A percentile compares a stretch with the other conserved stretches of the same genome.
Conservation (phyloP, 2,888 invertebrate genomes). For the Hylaea fasciaria region DNA sequence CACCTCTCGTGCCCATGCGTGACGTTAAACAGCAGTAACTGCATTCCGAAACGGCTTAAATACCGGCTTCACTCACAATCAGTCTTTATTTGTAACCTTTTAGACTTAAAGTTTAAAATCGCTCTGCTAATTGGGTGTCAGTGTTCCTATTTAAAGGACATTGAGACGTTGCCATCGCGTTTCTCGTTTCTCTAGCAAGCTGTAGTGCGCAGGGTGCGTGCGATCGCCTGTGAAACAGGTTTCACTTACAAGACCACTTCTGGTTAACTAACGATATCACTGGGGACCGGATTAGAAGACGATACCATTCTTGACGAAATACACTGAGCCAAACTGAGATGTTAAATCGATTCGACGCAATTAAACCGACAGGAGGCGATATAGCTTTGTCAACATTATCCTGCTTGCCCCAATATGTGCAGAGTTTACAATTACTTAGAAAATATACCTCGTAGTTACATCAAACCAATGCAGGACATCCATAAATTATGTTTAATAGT, state of each 20-base stretch:
- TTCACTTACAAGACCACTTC: conserved; percentile 77
- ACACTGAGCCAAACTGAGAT: conserved; percentile 74
- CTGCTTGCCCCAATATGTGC: conserved; percentile 57
- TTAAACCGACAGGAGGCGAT: conserved; percentile 68
- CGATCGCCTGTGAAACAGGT: conserved; percentile 75
- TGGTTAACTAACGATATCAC: conserved; percentile 82
- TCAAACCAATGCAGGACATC: conserved; percentile 7
- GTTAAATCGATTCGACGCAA: conserved; percentile 70
- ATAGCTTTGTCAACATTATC: conserved; percentile 57
- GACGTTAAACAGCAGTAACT: conserved; percentile 66
- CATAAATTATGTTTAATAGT: conserved; percentile 17
- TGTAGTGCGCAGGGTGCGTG: conserved; percentile 67
- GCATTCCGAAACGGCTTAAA: conserved; percentile 60
- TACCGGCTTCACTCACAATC: conserved; percentile 45
- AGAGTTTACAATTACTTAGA: conserved; percentile 31
- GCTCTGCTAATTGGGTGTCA: conserved; percentile 45
- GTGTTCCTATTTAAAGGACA: conserved; percentile 55
- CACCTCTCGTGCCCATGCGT: conserved; percentile 80
- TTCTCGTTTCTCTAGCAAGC: conserved; percentile 70
- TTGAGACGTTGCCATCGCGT: conserved; percentile 58
- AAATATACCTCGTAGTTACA: conserved; percentile 6
- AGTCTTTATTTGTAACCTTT: conserved; percentile 54
- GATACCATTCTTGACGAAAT: conserved; percentile 78
- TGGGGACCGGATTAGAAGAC: conserved; percentile 79
- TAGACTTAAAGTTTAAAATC: conserved; percentile 58